phyloP scores from a whole-genome alignment of 2,797 vertebrate species.

The Lagorchestes hirsutus region DNA sequence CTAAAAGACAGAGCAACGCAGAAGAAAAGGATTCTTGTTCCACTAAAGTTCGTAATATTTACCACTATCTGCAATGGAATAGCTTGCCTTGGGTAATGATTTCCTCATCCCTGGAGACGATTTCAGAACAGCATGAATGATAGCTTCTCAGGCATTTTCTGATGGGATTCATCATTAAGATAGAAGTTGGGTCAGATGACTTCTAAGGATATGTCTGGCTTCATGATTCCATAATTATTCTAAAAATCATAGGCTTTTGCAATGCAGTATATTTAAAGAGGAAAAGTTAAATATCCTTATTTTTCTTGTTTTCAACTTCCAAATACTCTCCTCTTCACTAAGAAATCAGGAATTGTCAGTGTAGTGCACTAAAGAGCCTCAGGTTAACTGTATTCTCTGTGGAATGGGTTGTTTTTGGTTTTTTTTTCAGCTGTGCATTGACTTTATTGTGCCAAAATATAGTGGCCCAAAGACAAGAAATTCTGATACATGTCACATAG shows the following conservation, averaged over 20 bases:
- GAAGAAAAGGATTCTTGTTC: neutral
- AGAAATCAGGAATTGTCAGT: constrained; percentile 28
- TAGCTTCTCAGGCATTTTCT: neutral
- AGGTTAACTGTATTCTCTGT: constrained; percentile 39
- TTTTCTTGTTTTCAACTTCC: constrained; percentile 5
- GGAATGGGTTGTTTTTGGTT: constrained; percentile 15
- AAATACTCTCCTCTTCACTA: constrained; percentile 37
- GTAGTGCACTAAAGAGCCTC: neutral
- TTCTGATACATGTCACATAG: constrained; percentile 57
- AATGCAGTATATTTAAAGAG: constrained; percentile 8
- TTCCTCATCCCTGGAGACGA: neutral
- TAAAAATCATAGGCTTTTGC: constrained; percentile 3
- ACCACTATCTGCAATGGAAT: neutral
- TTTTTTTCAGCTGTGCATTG: constrained; percentile 50
- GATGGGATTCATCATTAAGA: neutral
- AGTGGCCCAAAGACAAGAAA: constrained; percentile 57
- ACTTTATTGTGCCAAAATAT: constrained; percentile 62
- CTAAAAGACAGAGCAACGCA: neutral
- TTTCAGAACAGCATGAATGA: neutral
- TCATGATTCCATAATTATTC: neutral
- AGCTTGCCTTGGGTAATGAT: neutral
- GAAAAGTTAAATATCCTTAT: constrained; percentile 14
- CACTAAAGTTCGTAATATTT: neutral
- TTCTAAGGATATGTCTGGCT: neutral
- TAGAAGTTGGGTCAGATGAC: neutral